A percentile compares a stretch with the other conserved stretches of the same genome.
Evolutionary conservation across 2,888 invertebrate species (phyloP).

Genomic region (Malthinus seriepunctatus): DNA sequence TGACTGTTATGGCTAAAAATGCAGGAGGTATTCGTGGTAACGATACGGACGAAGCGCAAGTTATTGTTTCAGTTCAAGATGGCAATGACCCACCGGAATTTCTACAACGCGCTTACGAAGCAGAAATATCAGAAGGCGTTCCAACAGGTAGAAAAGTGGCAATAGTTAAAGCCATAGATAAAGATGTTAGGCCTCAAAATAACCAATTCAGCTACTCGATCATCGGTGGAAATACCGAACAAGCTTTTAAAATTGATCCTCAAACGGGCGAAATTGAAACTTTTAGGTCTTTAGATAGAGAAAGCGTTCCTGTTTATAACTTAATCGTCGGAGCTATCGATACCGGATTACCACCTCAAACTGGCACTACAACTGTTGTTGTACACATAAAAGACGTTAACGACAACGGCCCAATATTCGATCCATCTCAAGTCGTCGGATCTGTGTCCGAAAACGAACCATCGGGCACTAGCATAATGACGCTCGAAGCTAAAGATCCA

Average conservation of each 20-base stretch:
- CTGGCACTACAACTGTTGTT: constrained; percentile 84
- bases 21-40: constrained; percentile 91
- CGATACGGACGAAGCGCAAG: constrained; percentile 93
- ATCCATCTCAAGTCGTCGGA: constrained; percentile 70
- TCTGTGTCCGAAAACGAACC: constrained; percentile 87
- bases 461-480: constrained; percentile 79
- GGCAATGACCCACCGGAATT: constrained; percentile 97
- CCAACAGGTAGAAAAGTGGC: constrained; percentile 72
- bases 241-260: constrained; percentile 86
- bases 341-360: constrained; percentile 86
- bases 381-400: constrained; percentile 86
- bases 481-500: constrained; percentile 84
- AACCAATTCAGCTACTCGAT: constrained; percentile 92
- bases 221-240: constrained; percentile 79
- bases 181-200: constrained; percentile 87
- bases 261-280: constrained; percentile 84
- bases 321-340: constrained; percentile 86
- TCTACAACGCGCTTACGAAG: constrained; percentile 74
- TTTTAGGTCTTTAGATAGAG: constrained; percentile 76
- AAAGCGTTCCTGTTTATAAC: constrained; percentile 73
- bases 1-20: constrained; percentile 94
- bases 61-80: constrained; percentile 91
- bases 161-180: constrained; percentile 84
- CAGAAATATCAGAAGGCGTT: constrained; percentile 81
- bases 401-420: constrained; percentile 88